Conservation (phyloP, 2,888 invertebrate species). For the Tiphia femorata region DNA sequence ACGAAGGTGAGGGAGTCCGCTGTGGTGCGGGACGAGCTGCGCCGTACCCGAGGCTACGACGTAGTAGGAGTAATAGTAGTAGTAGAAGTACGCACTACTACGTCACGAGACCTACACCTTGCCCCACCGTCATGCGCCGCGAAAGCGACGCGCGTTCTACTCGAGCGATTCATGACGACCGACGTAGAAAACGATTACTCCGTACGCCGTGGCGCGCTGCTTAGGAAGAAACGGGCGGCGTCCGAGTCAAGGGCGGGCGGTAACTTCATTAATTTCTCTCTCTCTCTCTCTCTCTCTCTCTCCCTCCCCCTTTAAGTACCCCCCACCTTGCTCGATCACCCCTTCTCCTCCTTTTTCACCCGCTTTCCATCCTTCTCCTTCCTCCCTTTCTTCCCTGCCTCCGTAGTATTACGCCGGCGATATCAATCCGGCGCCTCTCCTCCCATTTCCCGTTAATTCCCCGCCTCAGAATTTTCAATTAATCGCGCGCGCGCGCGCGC, state of each 20-base stretch:
- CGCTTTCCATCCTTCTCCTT: background rate
- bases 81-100: constrained; percentile 50
- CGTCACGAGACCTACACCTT: constrained; percentile 52
- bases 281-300: constrained; percentile 13
- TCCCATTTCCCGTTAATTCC: too few relatives aligned
- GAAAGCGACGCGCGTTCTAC: constrained; percentile 29
- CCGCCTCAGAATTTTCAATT: too few relatives aligned
- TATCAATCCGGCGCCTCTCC: too few relatives aligned
- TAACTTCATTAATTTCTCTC: constrained; percentile 1
- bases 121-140: constrained; percentile 28
- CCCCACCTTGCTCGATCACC: background rate
- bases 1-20: too few relatives aligned
- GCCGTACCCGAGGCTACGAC: too few relatives aligned
- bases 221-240: too few relatives aligned
- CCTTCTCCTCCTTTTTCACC: background rate
- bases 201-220: background rate
- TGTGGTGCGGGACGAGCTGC: too few relatives aligned
- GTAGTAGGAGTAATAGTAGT: too few relatives aligned
- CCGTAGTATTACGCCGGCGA: too few relatives aligned
- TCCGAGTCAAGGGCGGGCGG: background rate
- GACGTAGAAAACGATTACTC: constrained; percentile 33
- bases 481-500: too few relatives aligned
- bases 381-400: background rate
- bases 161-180: constrained; percentile 47
- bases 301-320: constrained; percentile 1